Evolutionary conservation across 2,888 invertebrate species (phyloP), one percentile per base, ranked within the genome.

Genomic region (Oscheius sp.): DNA sequence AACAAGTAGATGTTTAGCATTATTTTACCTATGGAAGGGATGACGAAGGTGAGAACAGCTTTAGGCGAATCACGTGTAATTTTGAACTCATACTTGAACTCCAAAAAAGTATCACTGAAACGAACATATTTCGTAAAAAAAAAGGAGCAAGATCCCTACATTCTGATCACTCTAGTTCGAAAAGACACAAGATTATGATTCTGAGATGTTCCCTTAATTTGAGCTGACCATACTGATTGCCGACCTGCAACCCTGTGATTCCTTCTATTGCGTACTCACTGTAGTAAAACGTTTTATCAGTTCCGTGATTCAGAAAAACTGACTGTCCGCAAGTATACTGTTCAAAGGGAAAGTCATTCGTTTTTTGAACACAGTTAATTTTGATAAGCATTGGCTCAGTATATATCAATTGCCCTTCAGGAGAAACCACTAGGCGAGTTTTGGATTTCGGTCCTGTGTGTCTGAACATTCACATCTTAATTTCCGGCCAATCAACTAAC

Each of bases 291-390:
- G 42, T 42, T 42, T 42, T 42, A 42, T 42, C 53, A 3, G 63
- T 21, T 48, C 47, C n/a, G 3, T 2, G 42, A 63, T 63, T 32
- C 42, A 42, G 42, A 42, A 5, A 42, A 42, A 42, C 42, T 42
- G 42, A 42, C 2, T 53, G 68, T n/a, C 29, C 42, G 13, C 68
- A 68, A 3, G n/a, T n/a, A 37, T 68, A 68, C 7, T n/a, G 51
- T 2, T 68, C 68, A 53, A 35, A 68, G 33, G 68, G 68, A 68
- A 68, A 68, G n/a, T 37, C 37, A 37, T 35, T 37, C 32, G 68
- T 55, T 29, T 7, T 53, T 53, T 68, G 68, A 29, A 32, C 13
- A 37, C 68, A 68, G 53, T 68, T 29, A n/a, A 68, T 51, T 53
- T 55, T 53, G 35, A 68, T 32, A 2, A 21, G 2, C 9, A 68